Evolutionary conservation across 2,888 invertebrate genomes (phyloP), one percentile per base, ranked within the genome.

Genomic region (Nomada ferruginata): DNA sequence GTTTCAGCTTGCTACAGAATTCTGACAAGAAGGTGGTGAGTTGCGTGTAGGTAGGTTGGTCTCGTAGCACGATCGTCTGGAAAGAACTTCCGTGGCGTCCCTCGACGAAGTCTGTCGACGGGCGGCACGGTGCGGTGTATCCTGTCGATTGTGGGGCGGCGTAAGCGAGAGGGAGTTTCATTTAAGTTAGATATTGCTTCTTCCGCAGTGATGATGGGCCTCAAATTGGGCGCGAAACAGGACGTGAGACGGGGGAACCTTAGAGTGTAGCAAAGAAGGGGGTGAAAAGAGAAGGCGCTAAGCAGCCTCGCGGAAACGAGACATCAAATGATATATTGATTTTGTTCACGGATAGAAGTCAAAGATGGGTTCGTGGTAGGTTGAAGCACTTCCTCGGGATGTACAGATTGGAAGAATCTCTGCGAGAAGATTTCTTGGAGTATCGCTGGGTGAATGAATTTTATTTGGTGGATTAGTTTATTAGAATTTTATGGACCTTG

Each of bases 121-220:
- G 72, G 61, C 76, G 75, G 72, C 60, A n/a, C 52, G 66, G 47
- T 0, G 10, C 11, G 36, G 78, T 76, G 80, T 88, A 85, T 76
- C 82, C 82, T 80, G 88, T 88, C 88, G 87, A 87, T 87, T 86
- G 78, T 50, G 57, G 65, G 79, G 72, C 26, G 52, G 47, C 20
- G 66, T 60, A 53, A 72, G 88, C 84, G 87, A 89, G 90, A 87
- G 85, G 86, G 91, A 91, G 92, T 93, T 93, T 93, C 93, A 93
- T 93, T 93, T 92, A 93, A 93, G 92, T 93, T 93, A 92, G 93
- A 93, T 94, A 94, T 94, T 94, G 94, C 93, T 94, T 94, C 94
- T 93, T 93, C 93, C 93, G 93, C 92, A 90, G 92, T 91, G 92
- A 94, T 93, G 94, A 94, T 94, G 93, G 93, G 92, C 92, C 91